Evolutionary conservation across 1,140 invertebrate genomes (phyloP), one percentile per base, ranked within the genome.

Genomic region (Cotesia typhae): DNA sequence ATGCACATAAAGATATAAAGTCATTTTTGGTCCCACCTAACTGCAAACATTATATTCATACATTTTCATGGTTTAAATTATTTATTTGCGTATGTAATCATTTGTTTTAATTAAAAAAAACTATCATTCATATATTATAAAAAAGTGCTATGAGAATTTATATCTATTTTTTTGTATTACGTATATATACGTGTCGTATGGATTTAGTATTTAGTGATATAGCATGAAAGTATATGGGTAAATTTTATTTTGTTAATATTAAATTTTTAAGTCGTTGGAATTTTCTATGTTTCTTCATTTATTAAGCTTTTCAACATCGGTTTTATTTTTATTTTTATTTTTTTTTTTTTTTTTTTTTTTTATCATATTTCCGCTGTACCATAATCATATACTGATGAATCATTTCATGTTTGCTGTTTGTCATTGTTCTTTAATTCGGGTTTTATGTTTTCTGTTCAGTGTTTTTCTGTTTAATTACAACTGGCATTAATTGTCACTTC

Each of bases 21-120:
- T 87, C 82, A 80, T 87, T 86, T 87, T 87, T 87, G 86, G 86
- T 87, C 85, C 86, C 86, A 87, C 85, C 86, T 87, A 87, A 86
- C 84, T 85, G 82, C 85, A 87, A 86, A 87, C 83, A 81, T 85
- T 86, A 87, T 85, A 87, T 84, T 86, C 85, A 83, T 84, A 85
- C 83, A 84, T 80, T 75, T 73, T 73, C 77, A 74, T 77, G 73
- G 53, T 72, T 72, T 71, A 74, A 75, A 76, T 72, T 75, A 74
- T 75, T 79, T 74, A 74, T 76, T 78, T 57, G 74, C 74, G 70
- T 73, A 37, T 76, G 64, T 36, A 68, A 20, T 55, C 67, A 61
- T 74, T 70, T 66, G 68, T 77, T 57, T 68, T 20, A 74, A 47
- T 72, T 59, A 37, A 63, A 38, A 17, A 68, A 53, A 64, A 71